Evolutionary conservation across 92 coral and sea anemone species (phyloP).

Genomic region (Siderastrea siderea): DNA sequence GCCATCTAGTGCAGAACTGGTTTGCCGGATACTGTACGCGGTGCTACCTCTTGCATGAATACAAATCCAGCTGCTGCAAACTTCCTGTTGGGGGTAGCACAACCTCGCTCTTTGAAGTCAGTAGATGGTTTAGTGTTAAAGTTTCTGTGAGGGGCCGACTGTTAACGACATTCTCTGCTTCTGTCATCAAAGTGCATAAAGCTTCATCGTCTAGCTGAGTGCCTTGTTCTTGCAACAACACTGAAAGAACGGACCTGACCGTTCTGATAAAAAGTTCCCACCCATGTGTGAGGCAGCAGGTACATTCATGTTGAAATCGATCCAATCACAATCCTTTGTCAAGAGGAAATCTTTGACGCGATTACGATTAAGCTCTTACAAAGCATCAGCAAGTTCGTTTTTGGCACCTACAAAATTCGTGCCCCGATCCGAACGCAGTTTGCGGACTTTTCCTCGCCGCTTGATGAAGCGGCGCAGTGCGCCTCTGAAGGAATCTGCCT

Average conservation of each 20-base stretch:
- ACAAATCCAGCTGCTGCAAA: constrained; percentile 50
- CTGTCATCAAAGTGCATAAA: constrained; percentile 30
- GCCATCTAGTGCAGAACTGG: constrained; percentile 52
- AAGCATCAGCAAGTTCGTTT: constrained; percentile 45
- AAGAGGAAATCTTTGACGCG: constrained; percentile 33
- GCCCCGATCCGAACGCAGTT: constrained; percentile 52
- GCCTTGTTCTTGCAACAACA: constrained; percentile 53
- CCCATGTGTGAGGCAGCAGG: constrained; percentile 55
- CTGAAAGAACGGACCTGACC: constrained; percentile 47
- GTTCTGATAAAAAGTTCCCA: constrained; percentile 47
- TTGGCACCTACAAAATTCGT: constrained; percentile 54
- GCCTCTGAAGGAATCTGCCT: constrained; percentile 43
- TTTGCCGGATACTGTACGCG: constrained; percentile 42
- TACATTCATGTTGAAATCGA: constrained; percentile 43
- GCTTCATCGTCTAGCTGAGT: constrained; percentile 61
- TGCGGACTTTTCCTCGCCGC: constrained; percentile 49
- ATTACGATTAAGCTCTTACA: constrained; percentile 25
- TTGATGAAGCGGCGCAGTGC: constrained; percentile 40
- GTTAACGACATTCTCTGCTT: constrained; percentile 31
- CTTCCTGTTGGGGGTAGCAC: constrained; percentile 66
- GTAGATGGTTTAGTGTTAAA: constrained; percentile 66
- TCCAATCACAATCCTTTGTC: constrained; percentile 55
- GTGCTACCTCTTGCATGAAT: constrained; percentile 59
- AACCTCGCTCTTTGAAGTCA: constrained; percentile 38
- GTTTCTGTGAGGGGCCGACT: constrained; percentile 61